These are phyloP conservation scores for Spongia lamella DNA, from an alignment of 37 sponge, comb jelly and placozoan genomes.

Conservation along the genomic window DNA sequence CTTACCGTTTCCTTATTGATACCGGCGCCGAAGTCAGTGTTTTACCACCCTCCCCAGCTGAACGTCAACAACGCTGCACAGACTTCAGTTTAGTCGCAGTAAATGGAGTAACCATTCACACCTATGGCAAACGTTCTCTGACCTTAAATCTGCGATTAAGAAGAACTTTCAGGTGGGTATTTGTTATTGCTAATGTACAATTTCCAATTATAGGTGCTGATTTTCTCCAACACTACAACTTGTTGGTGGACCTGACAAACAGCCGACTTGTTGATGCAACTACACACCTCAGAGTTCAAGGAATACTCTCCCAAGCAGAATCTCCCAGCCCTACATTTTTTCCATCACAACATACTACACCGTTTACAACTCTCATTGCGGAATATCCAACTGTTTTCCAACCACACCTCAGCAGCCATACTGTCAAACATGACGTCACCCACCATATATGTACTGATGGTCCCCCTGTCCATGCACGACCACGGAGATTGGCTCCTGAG, in stretches of 20 bases:
- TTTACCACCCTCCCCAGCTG: slow-evolving; percentile 31
- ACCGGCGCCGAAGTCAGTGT: slow-evolving; percentile 30
- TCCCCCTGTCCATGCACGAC: too few relatives aligned
- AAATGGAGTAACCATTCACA: slow-evolving; percentile 22
- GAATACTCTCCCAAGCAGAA: slow-evolving; percentile 3
- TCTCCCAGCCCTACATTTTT: slow-evolving; percentile 8
- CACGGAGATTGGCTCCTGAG: slow-evolving; percentile 26
- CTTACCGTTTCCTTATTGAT: slow-evolving; percentile 44
- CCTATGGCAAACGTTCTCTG: slow-evolving; percentile 16
- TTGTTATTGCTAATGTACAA: slow-evolving; percentile 31
- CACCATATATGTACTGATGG: slow-evolving; percentile 28
- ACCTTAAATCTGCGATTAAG: slow-evolving; percentile 44
- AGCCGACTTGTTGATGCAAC: too few relatives aligned
- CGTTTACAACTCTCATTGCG: neutral
- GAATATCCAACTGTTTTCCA: slow-evolving; percentile 7
- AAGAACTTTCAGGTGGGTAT: slow-evolving; percentile 19
- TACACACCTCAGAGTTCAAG: slow-evolving; percentile 10
- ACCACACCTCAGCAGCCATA: neutral
- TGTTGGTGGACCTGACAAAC: slow-evolving; percentile 22
- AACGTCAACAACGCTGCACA: neutral
- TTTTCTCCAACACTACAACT: slow-evolving; percentile 34
- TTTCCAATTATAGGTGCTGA: slow-evolving; percentile 42
- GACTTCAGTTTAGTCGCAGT: slow-evolving; percentile 25
- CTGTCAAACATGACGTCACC: slow-evolving; percentile 16
- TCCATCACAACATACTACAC: neutral